phyloP scores from a whole-genome alignment of 1,140 invertebrate species.

The Limonius californicus region DNA sequence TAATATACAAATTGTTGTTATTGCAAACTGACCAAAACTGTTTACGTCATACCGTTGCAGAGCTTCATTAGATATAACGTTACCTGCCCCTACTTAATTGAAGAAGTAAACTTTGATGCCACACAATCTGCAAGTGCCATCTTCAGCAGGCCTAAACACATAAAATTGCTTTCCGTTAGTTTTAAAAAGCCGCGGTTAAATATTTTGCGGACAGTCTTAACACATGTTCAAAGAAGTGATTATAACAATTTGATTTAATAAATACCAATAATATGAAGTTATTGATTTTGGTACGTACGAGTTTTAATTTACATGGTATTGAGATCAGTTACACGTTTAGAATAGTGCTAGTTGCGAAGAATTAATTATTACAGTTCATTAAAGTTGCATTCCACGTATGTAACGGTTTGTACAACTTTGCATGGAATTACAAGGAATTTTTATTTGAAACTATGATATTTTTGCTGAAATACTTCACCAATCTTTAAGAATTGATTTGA shows the following conservation, averaged over 20 bases:
- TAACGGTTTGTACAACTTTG: conserved; percentile 1
- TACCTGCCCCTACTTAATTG: conserved; percentile 29
- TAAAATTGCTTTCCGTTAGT: conserved; percentile 33
- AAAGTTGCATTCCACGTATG: not conserved
- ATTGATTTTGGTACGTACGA: conserved; percentile 15
- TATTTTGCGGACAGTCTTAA: conserved; percentile 32
- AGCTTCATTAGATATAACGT: too few relatives aligned
- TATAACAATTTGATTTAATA: too few relatives aligned
- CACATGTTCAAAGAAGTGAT: conserved; percentile 15
- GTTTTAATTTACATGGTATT: too few relatives aligned
- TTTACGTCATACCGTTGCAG: too few relatives aligned
- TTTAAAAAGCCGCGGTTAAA: conserved; percentile 36
- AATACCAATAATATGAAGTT: conserved; percentile 15
- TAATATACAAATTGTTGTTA: too few relatives aligned
- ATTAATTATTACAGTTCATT: not conserved
- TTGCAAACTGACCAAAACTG: too few relatives aligned
- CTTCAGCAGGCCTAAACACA: conserved; percentile 15
- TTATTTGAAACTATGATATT: too few relatives aligned
- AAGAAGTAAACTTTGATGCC: conserved; percentile 31
- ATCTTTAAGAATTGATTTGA: too few relatives aligned
- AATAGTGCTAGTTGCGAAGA: too few relatives aligned
- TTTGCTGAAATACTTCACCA: too few relatives aligned
- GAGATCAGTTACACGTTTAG: too few relatives aligned
- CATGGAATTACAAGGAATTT: not conserved
- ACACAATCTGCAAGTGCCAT: conserved; percentile 14